A percentile compares a stretch with the other conserved stretches of the same genome.
Evolutionary conservation across 2,113 vertebrate genomes (phyloP).

Genomic region (Rhombomys opimus): DNA sequence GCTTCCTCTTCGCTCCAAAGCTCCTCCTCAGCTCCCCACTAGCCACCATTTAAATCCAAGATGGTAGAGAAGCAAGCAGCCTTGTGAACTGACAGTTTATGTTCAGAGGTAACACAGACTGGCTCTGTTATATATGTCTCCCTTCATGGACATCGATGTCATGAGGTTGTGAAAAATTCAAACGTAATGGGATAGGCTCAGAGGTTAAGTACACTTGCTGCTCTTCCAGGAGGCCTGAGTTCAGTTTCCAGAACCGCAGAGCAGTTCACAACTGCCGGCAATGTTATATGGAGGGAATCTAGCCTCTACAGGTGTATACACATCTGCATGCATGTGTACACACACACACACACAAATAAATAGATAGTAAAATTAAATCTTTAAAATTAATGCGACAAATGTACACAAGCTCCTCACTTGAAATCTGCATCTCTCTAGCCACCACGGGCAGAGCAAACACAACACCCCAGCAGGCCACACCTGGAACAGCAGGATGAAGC

Average conservation of each 20-base stretch:
- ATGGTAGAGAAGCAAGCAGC: background rate
- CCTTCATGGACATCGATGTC: background rate
- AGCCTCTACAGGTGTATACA: background rate
- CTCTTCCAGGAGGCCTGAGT: background rate
- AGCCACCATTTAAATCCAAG: background rate
- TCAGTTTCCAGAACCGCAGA: too few relatives aligned
- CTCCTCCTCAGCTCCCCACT: background rate
- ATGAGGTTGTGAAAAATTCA: background rate
- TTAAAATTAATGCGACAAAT: background rate
- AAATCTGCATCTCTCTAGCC: background rate
- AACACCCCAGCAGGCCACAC: background rate
- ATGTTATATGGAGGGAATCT: background rate
- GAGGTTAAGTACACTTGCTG: background rate
- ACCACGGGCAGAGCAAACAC: background rate
- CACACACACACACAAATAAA: background rate
- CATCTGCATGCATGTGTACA: too few relatives aligned
- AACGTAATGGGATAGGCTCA: background rate
- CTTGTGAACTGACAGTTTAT: background rate
- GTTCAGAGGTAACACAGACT: background rate
- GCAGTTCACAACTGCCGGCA: too few relatives aligned
- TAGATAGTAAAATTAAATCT: background rate
- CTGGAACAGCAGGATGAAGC: background rate
- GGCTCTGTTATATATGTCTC: background rate
- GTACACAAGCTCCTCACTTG: background rate
- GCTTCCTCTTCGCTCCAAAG: background rate